Evolutionary conservation across 2,113 vertebrate genomes (phyloP), one percentile per base, ranked within the genome.

Genomic region (Mystacornis crossleyi): DNA sequence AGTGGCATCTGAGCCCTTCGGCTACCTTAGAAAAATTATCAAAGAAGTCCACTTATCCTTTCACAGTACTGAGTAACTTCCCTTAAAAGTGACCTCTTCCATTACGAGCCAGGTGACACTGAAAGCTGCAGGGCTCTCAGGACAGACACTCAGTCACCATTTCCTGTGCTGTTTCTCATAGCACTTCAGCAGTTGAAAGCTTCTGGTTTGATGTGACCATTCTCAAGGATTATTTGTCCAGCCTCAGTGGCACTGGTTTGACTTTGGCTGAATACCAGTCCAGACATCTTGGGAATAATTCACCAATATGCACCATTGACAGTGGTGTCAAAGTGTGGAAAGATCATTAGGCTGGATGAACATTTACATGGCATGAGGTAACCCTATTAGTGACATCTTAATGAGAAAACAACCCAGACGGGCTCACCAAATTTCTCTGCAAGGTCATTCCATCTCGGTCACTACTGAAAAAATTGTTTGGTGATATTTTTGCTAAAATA

Each of bases 401-500:
- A 70, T 23, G 19, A 54, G 24, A 43, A 86, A 84, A 60, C 17
- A 53, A 29, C 23, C 48, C 13, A 6, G 2, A 36, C 3, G 43
- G 75, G 18, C 29, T 62, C 74, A 33, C 14, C 54, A 80, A 60
- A 77, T 66, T 84, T 62, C 33, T 84, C 72, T 62, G 42, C 18
- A 33, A 70, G 43, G 36, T 50, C 23, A 26, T 69, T 81, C 38
- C 8, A 14, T 43, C 40, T 73, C 4, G 5, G 28, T 33, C 53
- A 15, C 48, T 42, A 42, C 16, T 80, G 51, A 53, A 47, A 78
- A 13, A 74, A 51, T 5, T 3, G 10, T 67, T 69, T 36, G 64
- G 53, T 43, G 42, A 14, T 65, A 50, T 71, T 91, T 40, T 96
- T 83, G 19, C 43, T 83, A 69, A 93, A 90, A 93, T 45, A 43